These are phyloP conservation scores for Bombus pyrosoma DNA, from an alignment of 1,140 invertebrate species.

Conservation along the genomic window DNA sequence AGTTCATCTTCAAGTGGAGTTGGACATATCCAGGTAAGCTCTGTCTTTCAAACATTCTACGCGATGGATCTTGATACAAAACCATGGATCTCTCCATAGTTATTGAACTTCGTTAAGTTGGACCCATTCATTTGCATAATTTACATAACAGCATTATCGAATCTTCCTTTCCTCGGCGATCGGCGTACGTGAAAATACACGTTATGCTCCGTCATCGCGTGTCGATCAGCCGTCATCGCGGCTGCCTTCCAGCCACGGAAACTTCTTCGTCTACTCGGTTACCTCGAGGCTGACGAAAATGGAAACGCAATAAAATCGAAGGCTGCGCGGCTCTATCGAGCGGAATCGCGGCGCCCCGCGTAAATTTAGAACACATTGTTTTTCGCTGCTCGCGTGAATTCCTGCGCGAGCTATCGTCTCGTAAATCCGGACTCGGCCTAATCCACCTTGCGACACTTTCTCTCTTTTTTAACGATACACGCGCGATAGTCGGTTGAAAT, in stretches of 20 bases:
- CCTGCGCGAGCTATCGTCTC: conserved; percentile 47
- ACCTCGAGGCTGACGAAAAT: neutral
- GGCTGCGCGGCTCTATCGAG: conserved; percentile 3
- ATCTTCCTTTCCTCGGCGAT: too few species aligned
- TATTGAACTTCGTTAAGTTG: too few species aligned
- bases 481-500: too few species aligned
- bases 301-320: conserved; percentile 29
- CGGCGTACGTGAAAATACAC: neutral
- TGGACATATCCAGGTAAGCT: too few species aligned
- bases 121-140: neutral
- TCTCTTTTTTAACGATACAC: neutral
- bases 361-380: conserved; percentile 71
- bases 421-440: conserved; percentile 45
- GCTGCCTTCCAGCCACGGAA: neutral
- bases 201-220: too few species aligned
- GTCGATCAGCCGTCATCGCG: neutral
- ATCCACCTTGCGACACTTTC: neutral
- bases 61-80: too few species aligned
- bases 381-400: conserved; percentile 40
- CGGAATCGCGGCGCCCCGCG: conserved; percentile 6
- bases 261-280: neutral
- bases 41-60: too few species aligned
- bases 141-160: neutral
- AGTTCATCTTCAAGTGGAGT: too few species aligned
- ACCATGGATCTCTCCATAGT: too few species aligned